A percentile compares a stretch with the other conserved stretches of the same genome.
Conservation (phyloP, 2,797 vertebrate genomes). For the Amazonetta brasiliensis region DNA sequence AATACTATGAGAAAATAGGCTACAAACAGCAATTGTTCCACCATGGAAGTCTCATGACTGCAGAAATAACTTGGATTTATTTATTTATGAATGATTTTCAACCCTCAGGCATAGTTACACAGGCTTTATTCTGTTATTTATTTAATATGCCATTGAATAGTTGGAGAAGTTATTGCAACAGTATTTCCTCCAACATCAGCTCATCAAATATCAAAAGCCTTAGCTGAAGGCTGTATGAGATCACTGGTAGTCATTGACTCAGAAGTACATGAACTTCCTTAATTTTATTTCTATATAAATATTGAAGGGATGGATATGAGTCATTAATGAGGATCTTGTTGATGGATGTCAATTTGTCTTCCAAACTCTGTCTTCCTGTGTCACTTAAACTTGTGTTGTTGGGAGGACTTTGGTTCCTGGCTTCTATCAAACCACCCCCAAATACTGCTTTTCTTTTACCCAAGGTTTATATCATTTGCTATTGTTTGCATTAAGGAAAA, state of each 20-base stretch:
- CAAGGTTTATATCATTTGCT: neutral
- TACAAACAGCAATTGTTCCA: neutral
- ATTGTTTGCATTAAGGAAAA: neutral
- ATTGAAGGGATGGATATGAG: neutral
- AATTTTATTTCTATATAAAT: neutral
- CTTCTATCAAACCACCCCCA: neutral
- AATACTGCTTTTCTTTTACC: neutral
- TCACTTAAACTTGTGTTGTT: neutral
- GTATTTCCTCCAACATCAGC: neutral
- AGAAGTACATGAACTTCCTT: neutral
- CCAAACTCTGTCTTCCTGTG: neutral
- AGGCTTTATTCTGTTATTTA: neutral
- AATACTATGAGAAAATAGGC: neutral
- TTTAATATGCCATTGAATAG: neutral
- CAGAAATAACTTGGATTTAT: neutral
- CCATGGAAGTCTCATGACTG: neutral
- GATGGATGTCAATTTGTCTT: neutral
- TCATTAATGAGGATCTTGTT: neutral
- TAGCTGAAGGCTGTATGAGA: neutral
- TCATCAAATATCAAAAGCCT: neutral
- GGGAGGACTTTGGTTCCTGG: neutral
- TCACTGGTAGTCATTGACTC: neutral
- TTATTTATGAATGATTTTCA: neutral
- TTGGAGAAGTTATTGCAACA: neutral
- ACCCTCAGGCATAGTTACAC: neutral